phyloP scores from a whole-genome alignment of 2,113 vertebrate species.

The Campylomormyrus tamandua region DNA sequence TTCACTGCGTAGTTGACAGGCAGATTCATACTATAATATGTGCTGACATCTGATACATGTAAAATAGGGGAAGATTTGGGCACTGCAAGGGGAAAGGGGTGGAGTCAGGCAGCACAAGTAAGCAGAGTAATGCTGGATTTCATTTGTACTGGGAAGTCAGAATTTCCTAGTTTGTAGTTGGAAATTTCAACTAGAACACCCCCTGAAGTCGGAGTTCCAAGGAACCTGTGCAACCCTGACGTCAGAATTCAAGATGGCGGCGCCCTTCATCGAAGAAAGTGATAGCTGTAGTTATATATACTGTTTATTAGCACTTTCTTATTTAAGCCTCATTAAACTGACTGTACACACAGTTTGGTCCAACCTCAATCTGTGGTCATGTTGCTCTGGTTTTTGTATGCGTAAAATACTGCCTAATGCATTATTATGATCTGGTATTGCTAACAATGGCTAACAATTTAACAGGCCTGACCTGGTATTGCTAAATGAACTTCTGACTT shows the following conservation, averaged over 20 bases:
- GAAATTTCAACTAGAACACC: no score
- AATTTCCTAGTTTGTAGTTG: neutral
- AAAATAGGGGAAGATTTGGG: neutral
- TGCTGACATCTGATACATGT: neutral
- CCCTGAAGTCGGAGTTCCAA: neutral
- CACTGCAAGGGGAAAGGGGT: neutral
- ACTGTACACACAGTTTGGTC: neutral
- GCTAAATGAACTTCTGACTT: neutral
- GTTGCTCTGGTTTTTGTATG: neutral
- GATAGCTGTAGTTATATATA: neutral
- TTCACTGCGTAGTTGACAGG: neutral
- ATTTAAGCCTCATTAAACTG: neutral
- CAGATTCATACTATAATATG: neutral
- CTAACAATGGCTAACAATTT: neutral
- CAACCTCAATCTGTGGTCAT: neutral
- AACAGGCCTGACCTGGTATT: neutral
- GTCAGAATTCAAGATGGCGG: neutral
- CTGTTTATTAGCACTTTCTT: neutral
- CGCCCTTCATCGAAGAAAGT: no score
- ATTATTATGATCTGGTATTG: neutral
- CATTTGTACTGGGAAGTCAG: neutral
- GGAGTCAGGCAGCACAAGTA: neutral
- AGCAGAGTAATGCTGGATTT: no score
- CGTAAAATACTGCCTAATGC: neutral
- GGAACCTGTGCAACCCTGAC: neutral